A percentile compares a stretch with the other conserved stretches of the same genome.
phyloP scores from a whole-genome alignment of 2,113 vertebrate genomes.

The Sula dactylatra region DNA sequence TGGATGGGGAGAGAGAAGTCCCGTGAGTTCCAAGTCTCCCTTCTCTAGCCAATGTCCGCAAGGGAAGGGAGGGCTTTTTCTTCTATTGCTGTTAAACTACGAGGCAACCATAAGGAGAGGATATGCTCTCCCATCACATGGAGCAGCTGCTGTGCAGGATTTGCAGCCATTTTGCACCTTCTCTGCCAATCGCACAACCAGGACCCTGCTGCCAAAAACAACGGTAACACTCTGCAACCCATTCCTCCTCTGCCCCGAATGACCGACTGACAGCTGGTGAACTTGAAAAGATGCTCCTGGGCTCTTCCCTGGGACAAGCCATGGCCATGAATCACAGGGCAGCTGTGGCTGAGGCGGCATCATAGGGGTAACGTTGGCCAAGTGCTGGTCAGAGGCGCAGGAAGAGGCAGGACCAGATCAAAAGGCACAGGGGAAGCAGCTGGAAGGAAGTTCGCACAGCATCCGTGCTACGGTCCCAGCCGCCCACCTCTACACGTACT shows the following conservation, averaged over 20 bases:
- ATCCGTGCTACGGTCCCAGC: not conserved
- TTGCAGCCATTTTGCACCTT: not conserved
- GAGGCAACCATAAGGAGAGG: not conserved
- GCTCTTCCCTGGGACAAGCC: not conserved
- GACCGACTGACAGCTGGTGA: not conserved
- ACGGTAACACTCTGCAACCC: not conserved
- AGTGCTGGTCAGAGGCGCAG: not conserved
- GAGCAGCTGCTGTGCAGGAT: not conserved
- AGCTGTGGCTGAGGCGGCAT: not conserved
- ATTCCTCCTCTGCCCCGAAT: not conserved
- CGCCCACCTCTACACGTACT: not conserved
- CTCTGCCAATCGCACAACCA: not conserved
- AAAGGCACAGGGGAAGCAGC: conserved; percentile 5
- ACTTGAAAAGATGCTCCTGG: not conserved
- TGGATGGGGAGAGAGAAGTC: not conserved
- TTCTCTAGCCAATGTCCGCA: not conserved
- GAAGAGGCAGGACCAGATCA: not conserved
- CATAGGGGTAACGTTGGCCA: not conserved
- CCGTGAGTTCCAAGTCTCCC: not conserved
- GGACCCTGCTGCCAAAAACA: not conserved
- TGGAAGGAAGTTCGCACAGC: not conserved
- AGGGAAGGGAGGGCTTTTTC: not conserved
- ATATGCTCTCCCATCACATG: not conserved
- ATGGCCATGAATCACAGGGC: not conserved
- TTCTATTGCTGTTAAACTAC: not conserved